A percentile compares a stretch with the other conserved stretches of the same genome.
Evolutionary conservation across 2,113 vertebrate genomes (phyloP).

Genomic region (Capreolus pygargus): DNA sequence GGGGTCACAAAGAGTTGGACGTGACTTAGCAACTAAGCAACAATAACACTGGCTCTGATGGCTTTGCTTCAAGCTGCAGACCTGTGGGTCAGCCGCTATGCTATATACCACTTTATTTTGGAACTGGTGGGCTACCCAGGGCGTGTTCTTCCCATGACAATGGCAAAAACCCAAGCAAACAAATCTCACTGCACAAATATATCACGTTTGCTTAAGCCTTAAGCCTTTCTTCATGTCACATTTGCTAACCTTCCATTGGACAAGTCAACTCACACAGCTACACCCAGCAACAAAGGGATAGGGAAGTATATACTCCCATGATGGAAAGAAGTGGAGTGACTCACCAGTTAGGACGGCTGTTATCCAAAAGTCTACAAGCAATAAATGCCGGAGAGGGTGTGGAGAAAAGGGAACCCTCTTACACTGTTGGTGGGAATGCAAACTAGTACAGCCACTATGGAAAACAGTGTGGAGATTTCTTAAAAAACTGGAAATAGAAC

Average conservation of each 20-base stretch:
- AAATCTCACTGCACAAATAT: background rate
- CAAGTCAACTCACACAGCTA: background rate
- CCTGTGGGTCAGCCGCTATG: background rate
- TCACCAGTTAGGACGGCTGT: background rate
- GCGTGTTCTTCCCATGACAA: background rate
- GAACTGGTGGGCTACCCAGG: background rate
- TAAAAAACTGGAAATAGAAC: too few species aligned
- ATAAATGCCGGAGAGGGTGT: too few species aligned
- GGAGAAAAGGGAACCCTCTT: too few species aligned
- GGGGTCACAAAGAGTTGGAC: background rate
- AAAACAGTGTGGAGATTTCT: too few species aligned
- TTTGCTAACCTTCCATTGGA: background rate
- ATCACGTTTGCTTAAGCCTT: background rate
- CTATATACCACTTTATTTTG: background rate
- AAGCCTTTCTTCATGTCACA: background rate
- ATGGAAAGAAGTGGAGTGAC: background rate
- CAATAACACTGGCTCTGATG: background rate
- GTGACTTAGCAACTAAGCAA: background rate
- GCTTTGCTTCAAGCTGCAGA: background rate
- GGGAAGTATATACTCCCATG: background rate
- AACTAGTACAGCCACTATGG: too few species aligned
- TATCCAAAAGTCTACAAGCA: too few species aligned
- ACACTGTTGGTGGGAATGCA: too few species aligned
- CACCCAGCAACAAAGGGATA: background rate
- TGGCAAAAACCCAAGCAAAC: background rate